Conservation (phyloP, 2,113 vertebrate genomes). For the Cephalopholis sonnerati region DNA sequence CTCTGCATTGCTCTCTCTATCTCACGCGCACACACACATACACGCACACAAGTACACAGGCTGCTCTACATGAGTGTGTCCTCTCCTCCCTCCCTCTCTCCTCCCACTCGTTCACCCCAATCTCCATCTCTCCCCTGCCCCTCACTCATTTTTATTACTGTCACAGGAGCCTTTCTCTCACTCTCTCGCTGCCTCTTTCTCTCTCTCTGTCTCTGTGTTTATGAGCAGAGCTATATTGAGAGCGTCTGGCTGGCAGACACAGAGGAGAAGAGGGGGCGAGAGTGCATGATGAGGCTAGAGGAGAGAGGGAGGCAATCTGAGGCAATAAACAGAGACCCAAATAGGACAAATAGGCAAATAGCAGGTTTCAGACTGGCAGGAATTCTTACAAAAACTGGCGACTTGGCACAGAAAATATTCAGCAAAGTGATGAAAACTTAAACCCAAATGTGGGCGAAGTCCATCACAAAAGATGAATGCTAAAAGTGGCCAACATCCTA, state of each 20-base stretch:
- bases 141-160: constrained; percentile 81
- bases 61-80: constrained; percentile 62
- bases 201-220: constrained; percentile 82
- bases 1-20: constrained; percentile 42
- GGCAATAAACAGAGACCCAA: constrained; percentile 29
- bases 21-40: constrained; percentile 39
- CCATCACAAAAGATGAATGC: background rate
- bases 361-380: constrained; percentile 13
- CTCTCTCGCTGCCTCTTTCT: constrained; percentile 54
- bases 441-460: too few relatives aligned
- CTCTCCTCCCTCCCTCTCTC: constrained; percentile 63
- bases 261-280: constrained; percentile 74
- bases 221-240: constrained; percentile 94
- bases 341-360: constrained; percentile 40
- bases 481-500: too few relatives aligned
- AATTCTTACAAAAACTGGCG: background rate
- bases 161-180: constrained; percentile 75
- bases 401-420: background rate
- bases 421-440: background rate
- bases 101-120: constrained; percentile 76
- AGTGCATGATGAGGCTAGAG: constrained; percentile 71
- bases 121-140: constrained; percentile 73
- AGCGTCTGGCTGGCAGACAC: constrained; percentile 92
- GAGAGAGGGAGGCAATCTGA: constrained; percentile 33
- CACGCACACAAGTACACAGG: constrained; percentile 25